Evolutionary conservation across 2,113 vertebrate genomes (phyloP).

Genomic region (Seriola aureovittata): DNA sequence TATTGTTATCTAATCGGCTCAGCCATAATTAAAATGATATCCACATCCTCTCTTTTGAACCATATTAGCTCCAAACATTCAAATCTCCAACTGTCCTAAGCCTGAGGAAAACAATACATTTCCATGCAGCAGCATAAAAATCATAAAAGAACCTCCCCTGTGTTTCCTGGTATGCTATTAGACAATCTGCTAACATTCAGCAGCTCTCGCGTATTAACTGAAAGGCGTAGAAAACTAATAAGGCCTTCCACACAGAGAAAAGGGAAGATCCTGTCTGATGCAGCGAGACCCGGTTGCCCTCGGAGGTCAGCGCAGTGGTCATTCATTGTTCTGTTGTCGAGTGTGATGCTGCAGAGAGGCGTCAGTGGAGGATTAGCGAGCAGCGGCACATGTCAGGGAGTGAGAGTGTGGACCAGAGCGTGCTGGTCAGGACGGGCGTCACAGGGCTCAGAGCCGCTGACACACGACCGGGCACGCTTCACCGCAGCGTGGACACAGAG

Average conservation of each 20-base stretch:
- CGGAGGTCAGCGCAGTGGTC: constrained; percentile 58
- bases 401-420: constrained; percentile 71
- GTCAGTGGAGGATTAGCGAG: constrained; percentile 75
- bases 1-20: constrained; percentile 76
- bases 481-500: not conserved
- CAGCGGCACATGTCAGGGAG: constrained; percentile 80
- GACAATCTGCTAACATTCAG: constrained; percentile 25
- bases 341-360: constrained; percentile 59
- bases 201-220: not conserved
- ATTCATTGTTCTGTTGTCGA: constrained; percentile 58
- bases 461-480: constrained; percentile 50
- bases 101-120: constrained; percentile 57
- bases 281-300: not conserved
- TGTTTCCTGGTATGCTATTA: not conserved
- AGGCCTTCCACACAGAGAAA: constrained; percentile 7
- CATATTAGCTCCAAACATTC: constrained; percentile 42
- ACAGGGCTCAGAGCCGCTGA: constrained; percentile 44
- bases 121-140: constrained; percentile 13
- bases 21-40: constrained; percentile 69
- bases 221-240: not conserved
- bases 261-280: constrained; percentile 14
- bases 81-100: constrained; percentile 72
- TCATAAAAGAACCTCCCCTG: not conserved
- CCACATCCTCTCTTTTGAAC: constrained; percentile 64
- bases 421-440: constrained; percentile 23